Conservation (phyloP, 2,113 vertebrate genomes). For the Mixornis gularis region DNA sequence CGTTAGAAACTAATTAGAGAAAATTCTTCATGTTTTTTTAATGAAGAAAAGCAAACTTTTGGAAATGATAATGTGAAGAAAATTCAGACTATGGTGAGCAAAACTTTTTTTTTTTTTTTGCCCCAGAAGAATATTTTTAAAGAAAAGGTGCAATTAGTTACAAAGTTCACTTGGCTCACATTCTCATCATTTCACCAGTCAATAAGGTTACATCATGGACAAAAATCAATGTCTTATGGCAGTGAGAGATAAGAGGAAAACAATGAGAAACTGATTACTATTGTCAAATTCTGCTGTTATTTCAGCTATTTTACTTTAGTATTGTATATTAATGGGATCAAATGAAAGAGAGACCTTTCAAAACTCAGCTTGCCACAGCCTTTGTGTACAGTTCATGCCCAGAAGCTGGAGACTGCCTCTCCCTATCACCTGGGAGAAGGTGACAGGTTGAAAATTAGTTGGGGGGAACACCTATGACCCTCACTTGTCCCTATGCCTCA, state of each 20-base stretch:
- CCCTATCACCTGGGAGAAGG: neutral
- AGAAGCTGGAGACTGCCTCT: neutral
- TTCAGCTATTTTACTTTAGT: neutral
- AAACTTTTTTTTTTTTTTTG: neutral
- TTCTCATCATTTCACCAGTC: neutral
- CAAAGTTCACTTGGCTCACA: neutral
- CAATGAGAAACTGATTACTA: neutral
- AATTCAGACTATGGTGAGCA: neutral
- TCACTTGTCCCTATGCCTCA: neutral
- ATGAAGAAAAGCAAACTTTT: slow-evolving; percentile 6
- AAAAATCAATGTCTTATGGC: neutral
- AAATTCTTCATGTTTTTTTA: neutral
- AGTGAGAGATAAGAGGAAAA: neutral
- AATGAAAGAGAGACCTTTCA: neutral
- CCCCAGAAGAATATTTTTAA: neutral
- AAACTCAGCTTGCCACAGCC: neutral
- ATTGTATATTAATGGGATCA: neutral
- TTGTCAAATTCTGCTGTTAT: neutral
- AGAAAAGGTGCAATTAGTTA: neutral
- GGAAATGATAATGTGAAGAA: neutral
- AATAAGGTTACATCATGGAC: neutral
- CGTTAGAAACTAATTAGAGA: slow-evolving; percentile 42
- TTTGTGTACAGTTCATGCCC: too few relatives aligned
- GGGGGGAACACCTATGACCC: neutral
- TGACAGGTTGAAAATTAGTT: neutral